Evolutionary conservation across 2,113 vertebrate genomes (phyloP).

Genomic region (Perca schrenkii): DNA sequence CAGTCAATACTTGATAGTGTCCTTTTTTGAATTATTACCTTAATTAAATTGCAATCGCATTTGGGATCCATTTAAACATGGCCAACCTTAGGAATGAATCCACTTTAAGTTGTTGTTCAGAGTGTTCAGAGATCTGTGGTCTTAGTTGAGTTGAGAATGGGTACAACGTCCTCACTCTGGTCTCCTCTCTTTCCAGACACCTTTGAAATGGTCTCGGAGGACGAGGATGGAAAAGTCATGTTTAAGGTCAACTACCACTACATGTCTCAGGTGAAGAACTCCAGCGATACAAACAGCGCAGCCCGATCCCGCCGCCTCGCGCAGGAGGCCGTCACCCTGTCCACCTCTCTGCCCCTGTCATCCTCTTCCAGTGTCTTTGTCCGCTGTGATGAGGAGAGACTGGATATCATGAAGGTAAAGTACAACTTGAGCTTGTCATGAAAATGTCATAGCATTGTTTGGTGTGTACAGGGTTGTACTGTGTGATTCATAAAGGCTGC

Average conservation of each 20-base stretch:
- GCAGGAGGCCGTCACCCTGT: slow-evolving; percentile 97
- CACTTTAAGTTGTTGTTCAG: not conserved
- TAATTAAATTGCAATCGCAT: not conserved
- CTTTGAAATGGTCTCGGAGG: slow-evolving; percentile 99
- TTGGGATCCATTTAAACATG: not conserved
- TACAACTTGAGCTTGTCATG: not conserved
- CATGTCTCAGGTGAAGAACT: slow-evolving; percentile 99
- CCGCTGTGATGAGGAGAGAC: slow-evolving; percentile 95
- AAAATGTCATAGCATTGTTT: not conserved
- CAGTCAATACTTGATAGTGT: not conserved
- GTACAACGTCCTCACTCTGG: not conserved
- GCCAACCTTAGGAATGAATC: too few relatives aligned
- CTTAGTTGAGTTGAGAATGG: not conserved
- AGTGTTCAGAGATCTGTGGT: not conserved
- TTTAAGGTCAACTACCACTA: slow-evolving; percentile 99
- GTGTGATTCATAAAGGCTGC: not conserved
- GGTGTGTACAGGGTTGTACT: not conserved
- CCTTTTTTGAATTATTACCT: not conserved
- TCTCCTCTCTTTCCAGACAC: slow-evolving; percentile 86
- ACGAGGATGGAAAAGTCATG: slow-evolving; percentile 96
- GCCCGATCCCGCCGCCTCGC: slow-evolving; percentile 95
- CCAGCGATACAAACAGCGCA: slow-evolving; percentile 95
- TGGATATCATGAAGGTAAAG: slow-evolving; percentile 98
- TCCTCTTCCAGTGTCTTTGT: slow-evolving; percentile 98
- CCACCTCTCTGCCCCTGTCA: slow-evolving; percentile 96